Evolutionary conservation across 2,113 vertebrate genomes (phyloP).

Genomic region (Aviceda subcristata): DNA sequence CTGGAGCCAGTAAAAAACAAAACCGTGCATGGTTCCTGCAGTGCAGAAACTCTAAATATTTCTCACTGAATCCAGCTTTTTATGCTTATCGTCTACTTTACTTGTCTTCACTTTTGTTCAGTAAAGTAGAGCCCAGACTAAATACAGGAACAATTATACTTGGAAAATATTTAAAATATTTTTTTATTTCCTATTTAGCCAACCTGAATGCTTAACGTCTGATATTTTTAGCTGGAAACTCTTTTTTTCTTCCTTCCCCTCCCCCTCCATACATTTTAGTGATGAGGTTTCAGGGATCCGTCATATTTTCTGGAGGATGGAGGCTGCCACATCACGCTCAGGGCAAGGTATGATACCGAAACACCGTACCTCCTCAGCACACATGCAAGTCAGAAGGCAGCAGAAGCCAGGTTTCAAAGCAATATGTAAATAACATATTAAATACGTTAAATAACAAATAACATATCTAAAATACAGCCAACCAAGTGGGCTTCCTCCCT

Average conservation of each 20-base stretch:
- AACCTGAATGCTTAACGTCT: not conserved
- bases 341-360: not conserved
- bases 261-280: not conserved
- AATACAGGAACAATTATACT: constrained; percentile 23
- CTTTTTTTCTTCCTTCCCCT: not conserved
- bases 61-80: not conserved
- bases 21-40: not conserved
- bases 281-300: not conserved
- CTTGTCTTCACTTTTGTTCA: constrained; percentile 3
- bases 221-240: constrained; percentile 24
- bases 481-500: not conserved
- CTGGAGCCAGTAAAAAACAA: constrained; percentile 13
- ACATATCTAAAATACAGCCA: not conserved
- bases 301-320: not conserved
- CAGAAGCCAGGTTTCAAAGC: not conserved
- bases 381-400: not conserved
- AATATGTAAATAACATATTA: not conserved
- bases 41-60: constrained; percentile 8
- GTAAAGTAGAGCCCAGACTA: not conserved
- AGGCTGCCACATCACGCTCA: not conserved
- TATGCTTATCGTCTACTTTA: not conserved
- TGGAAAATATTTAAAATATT: constrained; percentile 24
- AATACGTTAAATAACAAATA: not conserved
- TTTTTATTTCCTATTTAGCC: not conserved
- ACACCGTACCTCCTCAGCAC: not conserved